Percentiles rank a stretch among this genome's conserved stretches.
phyloP scores from a whole-genome alignment of 2,113 vertebrate genomes.

The Limnothrissa miodon region DNA sequence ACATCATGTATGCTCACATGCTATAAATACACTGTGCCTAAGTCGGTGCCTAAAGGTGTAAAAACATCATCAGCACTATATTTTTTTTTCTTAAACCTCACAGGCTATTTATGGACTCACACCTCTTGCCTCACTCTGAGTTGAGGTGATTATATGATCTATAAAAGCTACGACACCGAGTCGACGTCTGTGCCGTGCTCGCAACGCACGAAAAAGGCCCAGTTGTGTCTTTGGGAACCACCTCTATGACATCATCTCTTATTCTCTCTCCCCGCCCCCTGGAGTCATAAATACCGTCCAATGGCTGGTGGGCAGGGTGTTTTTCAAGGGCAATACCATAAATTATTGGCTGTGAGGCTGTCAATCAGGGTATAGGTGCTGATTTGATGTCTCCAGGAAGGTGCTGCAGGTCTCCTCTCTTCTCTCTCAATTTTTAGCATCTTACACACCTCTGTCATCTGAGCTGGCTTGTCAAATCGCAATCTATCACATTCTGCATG shows the following conservation, averaged over 20 bases:
- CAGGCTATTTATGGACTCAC: not conserved
- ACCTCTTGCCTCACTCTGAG: not conserved
- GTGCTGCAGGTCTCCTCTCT: not conserved
- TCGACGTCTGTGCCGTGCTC: not conserved
- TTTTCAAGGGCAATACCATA: not conserved
- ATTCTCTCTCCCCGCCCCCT: not conserved
- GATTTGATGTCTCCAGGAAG: conserved; percentile 1
- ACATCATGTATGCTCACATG: not conserved
- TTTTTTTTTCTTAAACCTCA: not conserved
- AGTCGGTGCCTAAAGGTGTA: not conserved
- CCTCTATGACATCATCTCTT: conserved; percentile 18
- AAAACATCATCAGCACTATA: not conserved
- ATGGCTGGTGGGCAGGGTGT: not conserved
- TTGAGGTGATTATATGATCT: not conserved
- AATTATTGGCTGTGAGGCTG: not conserved
- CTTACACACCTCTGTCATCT: conserved; percentile 13
- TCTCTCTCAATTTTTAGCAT: conserved; percentile 3
- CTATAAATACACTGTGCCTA: not conserved
- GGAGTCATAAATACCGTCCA: not conserved
- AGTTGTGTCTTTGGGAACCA: not conserved
- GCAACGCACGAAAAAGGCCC: not conserved
- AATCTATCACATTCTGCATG: conserved; percentile 6
- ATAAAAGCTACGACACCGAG: not conserved
- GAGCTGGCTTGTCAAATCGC: not conserved
- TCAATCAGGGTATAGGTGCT: not conserved